These are phyloP conservation scores for Volucella inanis DNA, from an alignment of 2,888 invertebrate species.

Conservation along the genomic window DNA sequence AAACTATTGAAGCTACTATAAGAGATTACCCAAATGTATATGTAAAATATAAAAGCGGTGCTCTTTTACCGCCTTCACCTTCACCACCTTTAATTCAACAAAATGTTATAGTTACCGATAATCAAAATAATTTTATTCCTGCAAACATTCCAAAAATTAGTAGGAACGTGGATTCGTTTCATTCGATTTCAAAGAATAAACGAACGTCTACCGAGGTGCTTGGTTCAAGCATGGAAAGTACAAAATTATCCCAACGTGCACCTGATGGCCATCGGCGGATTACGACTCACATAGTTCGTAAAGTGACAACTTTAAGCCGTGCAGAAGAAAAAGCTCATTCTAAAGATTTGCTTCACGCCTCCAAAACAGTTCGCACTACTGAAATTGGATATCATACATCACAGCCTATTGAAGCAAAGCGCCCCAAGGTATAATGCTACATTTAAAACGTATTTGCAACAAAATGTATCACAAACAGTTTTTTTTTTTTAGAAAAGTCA, in stretches of 20 bases:
- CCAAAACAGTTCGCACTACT: constrained; percentile 85
- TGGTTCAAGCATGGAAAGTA: constrained; percentile 92
- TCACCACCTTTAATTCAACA: constrained; percentile 83
- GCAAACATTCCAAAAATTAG: constrained; percentile 26
- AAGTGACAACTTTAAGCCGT: constrained; percentile 93
- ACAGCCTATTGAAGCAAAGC: constrained; percentile 87
- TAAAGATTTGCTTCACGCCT: constrained; percentile 86
- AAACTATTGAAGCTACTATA: constrained; percentile 84
- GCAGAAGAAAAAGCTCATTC: constrained; percentile 89
- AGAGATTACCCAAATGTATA: constrained; percentile 82
- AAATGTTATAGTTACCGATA: constrained; percentile 26
- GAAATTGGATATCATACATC: constrained; percentile 84
- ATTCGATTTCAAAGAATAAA: constrained; percentile 92
- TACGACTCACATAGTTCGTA: constrained; percentile 93
- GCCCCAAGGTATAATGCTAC: constrained; percentile 87
- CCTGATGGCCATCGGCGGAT: constrained; percentile 91
- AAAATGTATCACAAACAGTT: neutral
- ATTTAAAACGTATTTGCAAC: neutral
- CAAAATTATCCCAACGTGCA: constrained; percentile 91
- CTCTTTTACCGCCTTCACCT: constrained; percentile 78
- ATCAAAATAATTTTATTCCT: constrained; percentile 31
- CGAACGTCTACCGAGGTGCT: constrained; percentile 92
- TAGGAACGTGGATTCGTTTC: constrained; percentile 84
- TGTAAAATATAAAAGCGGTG: constrained; percentile 46
- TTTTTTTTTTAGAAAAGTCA: neutral